These are phyloP conservation scores for honey bee (Apis mellifera) DNA, from an alignment of 1,140 invertebrate species.

Conservation along the genomic window DNA sequence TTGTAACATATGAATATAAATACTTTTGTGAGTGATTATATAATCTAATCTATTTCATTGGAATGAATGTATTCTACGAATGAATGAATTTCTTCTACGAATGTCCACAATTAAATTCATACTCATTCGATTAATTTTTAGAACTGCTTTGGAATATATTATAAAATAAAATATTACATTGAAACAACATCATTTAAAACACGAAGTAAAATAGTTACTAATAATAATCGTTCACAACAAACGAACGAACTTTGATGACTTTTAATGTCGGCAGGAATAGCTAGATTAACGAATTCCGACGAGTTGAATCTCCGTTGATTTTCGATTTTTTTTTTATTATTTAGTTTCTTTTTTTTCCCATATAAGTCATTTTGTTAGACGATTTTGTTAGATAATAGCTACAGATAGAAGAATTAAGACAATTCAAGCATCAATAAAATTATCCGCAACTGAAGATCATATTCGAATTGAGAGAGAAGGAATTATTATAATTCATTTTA, in stretches of 20 bases:
- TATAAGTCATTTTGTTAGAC: not conserved
- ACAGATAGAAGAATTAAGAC: not conserved
- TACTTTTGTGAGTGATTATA: too few species aligned
- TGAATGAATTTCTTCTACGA: not conserved
- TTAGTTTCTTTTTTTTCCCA: too few species aligned
- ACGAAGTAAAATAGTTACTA: not conserved
- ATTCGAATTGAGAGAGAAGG: not conserved
- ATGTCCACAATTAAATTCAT: not conserved
- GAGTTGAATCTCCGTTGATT: not conserved
- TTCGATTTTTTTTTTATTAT: not conserved
- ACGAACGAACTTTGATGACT: not conserved
- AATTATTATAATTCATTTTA: constrained; percentile 46
- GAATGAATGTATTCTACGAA: not conserved
- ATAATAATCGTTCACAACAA: not conserved
- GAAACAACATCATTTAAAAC: not conserved
- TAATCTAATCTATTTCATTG: not conserved
- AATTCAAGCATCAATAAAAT: not conserved
- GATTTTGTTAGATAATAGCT: too few species aligned
- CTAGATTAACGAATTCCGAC: not conserved
- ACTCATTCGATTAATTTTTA: not conserved
- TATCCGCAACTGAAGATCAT: not conserved
- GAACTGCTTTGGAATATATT: constrained; percentile 6
- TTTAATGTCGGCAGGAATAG: not conserved
- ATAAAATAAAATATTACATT: not conserved
- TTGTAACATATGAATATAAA: too few species aligned